Evolutionary conservation across 2,113 vertebrate species (phyloP).

Genomic region (Carettochelys insculpta): DNA sequence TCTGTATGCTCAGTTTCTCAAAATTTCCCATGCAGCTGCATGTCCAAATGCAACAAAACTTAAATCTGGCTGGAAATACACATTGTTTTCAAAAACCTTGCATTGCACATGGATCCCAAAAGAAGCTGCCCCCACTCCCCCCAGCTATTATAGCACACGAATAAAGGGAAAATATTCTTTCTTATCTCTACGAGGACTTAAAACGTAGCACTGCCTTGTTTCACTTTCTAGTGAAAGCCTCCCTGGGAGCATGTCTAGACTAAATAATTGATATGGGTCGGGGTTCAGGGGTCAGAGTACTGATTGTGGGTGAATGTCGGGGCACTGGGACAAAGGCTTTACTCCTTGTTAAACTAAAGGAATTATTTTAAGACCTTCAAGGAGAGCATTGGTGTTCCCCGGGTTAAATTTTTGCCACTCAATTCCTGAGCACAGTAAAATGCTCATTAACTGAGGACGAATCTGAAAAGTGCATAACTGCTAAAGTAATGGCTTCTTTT

Average conservation of each 20-base stretch:
- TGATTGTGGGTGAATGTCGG: background rate
- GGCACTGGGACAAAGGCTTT: conserved; percentile 9
- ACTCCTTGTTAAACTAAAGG: background rate
- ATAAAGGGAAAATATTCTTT: background rate
- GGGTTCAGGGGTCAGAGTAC: background rate
- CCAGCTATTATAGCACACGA: background rate
- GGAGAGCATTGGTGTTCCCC: rapidly evolving
- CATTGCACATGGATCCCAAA: background rate
- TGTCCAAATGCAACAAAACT: background rate
- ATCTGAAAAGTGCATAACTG: background rate
- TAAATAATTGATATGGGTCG: background rate
- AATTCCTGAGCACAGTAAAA: background rate
- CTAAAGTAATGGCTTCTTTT: background rate
- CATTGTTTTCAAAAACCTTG: background rate
- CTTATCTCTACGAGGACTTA: background rate
- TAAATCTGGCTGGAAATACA: background rate
- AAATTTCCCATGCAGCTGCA: background rate
- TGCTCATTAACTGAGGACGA: background rate
- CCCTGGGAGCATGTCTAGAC: conserved; percentile 44
- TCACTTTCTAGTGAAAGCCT: background rate
- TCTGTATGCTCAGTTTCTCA: background rate
- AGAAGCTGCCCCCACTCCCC: background rate
- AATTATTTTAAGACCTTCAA: background rate
- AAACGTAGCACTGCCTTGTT: background rate
- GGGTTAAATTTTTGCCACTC: background rate